Evolutionary conservation across 2,797 vertebrate species (phyloP).

Genomic region (Cossypha caffra): DNA sequence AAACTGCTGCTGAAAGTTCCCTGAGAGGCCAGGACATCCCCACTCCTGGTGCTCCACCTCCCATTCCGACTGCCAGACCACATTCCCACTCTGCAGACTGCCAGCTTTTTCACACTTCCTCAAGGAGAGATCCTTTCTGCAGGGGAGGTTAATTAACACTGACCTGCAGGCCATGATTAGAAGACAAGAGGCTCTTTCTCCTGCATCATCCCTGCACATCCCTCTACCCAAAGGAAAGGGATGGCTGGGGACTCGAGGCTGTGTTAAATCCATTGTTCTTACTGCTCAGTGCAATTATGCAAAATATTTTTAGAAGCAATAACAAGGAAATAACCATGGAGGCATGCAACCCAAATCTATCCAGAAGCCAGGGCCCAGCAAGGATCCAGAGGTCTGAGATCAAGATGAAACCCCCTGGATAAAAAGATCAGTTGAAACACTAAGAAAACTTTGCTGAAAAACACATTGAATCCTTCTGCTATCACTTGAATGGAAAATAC

Average conservation of each 20-base stretch:
- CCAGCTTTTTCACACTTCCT: slow-evolving; percentile 37
- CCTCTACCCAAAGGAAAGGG: background rate
- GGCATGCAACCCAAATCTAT: background rate
- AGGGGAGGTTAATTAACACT: slow-evolving; percentile 61
- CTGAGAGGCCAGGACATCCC: rapidly evolving
- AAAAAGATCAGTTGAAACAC: background rate
- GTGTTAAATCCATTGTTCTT: background rate
- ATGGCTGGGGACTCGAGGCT: background rate
- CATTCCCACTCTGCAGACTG: background rate
- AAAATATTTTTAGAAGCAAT: background rate
- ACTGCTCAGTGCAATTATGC: background rate
- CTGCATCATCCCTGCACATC: background rate
- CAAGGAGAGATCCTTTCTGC: slow-evolving; percentile 24
- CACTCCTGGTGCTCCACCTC: background rate
- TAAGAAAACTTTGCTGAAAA: background rate
- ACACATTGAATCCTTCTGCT: background rate
- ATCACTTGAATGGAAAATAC: background rate
- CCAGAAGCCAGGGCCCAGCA: background rate
- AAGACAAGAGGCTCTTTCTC: background rate
- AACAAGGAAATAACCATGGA: background rate
- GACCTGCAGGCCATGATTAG: slow-evolving; percentile 14
- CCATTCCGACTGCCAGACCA: background rate
- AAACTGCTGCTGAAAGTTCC: background rate
- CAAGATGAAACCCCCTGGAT: background rate
- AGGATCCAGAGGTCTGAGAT: background rate